phyloP scores from a whole-genome alignment of 2,113 vertebrate species.

The Ctenomys sociabilis region DNA sequence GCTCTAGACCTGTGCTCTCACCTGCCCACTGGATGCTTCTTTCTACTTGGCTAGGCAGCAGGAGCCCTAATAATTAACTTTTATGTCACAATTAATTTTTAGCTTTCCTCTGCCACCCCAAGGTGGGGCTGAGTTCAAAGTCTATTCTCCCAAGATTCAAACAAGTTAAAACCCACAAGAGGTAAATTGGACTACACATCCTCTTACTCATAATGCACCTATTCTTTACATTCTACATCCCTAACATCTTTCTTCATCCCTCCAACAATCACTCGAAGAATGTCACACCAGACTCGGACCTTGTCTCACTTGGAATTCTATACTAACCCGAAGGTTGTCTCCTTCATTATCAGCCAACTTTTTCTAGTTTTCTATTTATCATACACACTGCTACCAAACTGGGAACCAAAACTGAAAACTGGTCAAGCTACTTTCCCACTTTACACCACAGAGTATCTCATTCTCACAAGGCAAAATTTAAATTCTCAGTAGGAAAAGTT shows the following conservation, averaged over 20 bases:
- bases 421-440: background rate
- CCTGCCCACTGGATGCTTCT: background rate
- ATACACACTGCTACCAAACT: background rate
- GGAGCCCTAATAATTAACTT: background rate
- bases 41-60: background rate
- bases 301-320: background rate
- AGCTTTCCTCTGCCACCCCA: background rate
- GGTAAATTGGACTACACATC: background rate
- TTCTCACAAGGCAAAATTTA: constrained; percentile 10
- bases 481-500: background rate
- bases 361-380: background rate
- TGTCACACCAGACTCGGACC: background rate
- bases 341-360: background rate
- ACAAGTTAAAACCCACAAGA: background rate
- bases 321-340: background rate
- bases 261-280: background rate
- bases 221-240: background rate
- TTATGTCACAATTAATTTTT: constrained; percentile 22
- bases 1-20: background rate
- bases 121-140: background rate
- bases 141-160: background rate
- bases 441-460: constrained; percentile 13
- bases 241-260: background rate
- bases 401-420: constrained; percentile 52
- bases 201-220: background rate